Evolutionary conservation across 2,797 vertebrate species (phyloP), one percentile per base, ranked within the genome.

Genomic region (Danio tinwini): DNA sequence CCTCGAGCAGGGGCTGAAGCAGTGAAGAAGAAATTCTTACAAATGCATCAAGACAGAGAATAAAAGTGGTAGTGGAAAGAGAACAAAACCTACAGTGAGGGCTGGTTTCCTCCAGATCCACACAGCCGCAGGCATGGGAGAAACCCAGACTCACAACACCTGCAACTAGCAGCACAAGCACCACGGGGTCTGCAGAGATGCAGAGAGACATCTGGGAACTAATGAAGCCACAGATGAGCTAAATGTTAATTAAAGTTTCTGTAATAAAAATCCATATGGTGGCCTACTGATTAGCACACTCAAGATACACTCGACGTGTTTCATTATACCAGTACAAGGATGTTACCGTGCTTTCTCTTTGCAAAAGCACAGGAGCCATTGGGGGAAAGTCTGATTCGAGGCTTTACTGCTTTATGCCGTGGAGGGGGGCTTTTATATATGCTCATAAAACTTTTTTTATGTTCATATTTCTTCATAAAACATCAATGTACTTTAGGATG

Each of bases 241-340:
- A 85, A 85, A 84, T 85, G 82, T 85, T 85, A 86, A 85, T 85
- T 85, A 85, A 87, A 86, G 77, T 78, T 84, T 77, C 72, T 72
- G 80, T 81, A 83, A 86, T 86, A 78, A 82, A 82, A 84, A 83
- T 84, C 85, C 85, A 87, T 87, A 85, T 84, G 84, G 83, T 82
- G 67, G 61, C 56, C 37, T 14, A 70, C 84, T 83, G 82, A 84
- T 85, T 82, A 77, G 81, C 74, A 79, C 42, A 49, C 72, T 71
- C 59, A 79, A 64, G 71, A 82, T 81, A 69, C 81, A 82, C 82
- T 85, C 45, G 52, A 78, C 78, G 62, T 55, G 21, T 83, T 78
- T 85, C 79, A 83, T 78, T 82, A 84, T 84, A 78, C 42, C 44
- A 76, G 53, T 73, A 21, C 47, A 61, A 82, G 49, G 58, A 68